Percentiles rank a stretch among this genome's conserved stretches.
These are phyloP conservation scores for Coptodon bakossiorum DNA, from an alignment of 2,113 vertebrate genomes.

Conservation along the genomic window DNA sequence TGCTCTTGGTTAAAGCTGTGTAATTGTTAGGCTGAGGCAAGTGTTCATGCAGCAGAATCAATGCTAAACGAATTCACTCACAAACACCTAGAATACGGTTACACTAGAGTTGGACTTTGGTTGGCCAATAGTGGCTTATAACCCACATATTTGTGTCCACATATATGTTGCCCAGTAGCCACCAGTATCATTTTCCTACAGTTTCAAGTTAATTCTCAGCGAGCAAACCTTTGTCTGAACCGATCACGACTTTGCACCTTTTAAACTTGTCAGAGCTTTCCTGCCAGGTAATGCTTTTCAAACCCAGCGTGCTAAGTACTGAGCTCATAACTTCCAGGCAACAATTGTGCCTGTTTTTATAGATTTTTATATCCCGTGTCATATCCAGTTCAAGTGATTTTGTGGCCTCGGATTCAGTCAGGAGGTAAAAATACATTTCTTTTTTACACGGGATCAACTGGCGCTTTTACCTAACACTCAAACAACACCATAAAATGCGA, in stretches of 20 bases:
- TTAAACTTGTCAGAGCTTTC: neutral
- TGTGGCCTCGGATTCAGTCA: neutral
- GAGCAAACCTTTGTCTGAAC: neutral
- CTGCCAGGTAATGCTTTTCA: neutral
- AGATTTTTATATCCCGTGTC: neutral
- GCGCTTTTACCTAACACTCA: neutral
- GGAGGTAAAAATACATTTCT: neutral
- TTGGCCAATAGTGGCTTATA: neutral
- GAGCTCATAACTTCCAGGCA: neutral
- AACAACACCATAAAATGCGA: neutral
- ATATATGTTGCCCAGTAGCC: neutral
- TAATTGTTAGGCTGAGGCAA: constrained; percentile 43
- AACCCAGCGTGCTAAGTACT: neutral
- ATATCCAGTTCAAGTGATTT: neutral
- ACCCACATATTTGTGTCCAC: neutral
- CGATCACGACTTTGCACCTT: neutral
- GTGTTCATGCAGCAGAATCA: constrained; percentile 29
- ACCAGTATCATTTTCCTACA: neutral
- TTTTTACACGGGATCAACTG: neutral
- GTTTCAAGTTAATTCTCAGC: neutral
- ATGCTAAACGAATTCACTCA: neutral
- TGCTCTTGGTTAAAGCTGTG: constrained; percentile 58
- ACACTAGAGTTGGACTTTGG: neutral
- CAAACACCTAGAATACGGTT: neutral
- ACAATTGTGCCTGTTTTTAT: neutral